phyloP scores from a whole-genome alignment of 2,888 invertebrate genomes.

The Epistrophe eligans region DNA sequence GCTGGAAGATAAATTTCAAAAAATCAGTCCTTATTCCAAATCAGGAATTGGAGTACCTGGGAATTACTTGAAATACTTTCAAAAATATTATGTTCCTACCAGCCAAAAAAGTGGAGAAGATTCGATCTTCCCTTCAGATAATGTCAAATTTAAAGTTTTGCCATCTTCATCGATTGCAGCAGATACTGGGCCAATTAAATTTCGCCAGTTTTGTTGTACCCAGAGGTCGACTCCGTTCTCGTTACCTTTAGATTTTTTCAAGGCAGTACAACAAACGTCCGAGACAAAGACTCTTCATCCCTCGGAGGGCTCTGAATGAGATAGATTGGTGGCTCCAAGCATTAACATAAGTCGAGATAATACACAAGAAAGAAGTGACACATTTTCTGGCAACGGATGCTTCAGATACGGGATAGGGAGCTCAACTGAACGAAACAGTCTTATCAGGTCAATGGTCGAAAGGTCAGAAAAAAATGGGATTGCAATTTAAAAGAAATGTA shows the following conservation, averaged over 20 bases:
- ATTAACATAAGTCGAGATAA: background rate
- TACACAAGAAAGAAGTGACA: background rate
- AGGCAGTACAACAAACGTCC: background rate
- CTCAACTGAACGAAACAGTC: background rate
- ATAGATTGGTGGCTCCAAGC: conserved; percentile 19
- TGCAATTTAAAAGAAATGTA: too few relatives aligned
- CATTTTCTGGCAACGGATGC: background rate
- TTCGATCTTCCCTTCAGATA: background rate
- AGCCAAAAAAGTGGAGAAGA: background rate
- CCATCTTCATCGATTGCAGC: background rate
- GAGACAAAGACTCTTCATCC: conserved; percentile 14
- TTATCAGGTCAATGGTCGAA: too few relatives aligned
- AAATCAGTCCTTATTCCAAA: conserved; percentile 14
- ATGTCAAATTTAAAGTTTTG: conserved; percentile 1
- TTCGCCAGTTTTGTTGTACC: conserved; percentile 22
- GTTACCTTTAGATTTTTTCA: conserved; percentile 24
- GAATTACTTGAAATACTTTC: background rate
- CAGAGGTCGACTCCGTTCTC: conserved; percentile 18
- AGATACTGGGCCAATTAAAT: background rate
- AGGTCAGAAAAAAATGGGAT: too few relatives aligned
- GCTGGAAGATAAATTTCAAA: conserved; percentile 12
- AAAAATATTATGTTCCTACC: background rate
- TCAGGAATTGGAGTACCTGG: conserved; percentile 5
- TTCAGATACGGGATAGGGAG: background rate
- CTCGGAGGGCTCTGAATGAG: conserved; percentile 21